phyloP scores from a whole-genome alignment of 2,113 vertebrate genomes.

The Notarius lentiginosus region DNA sequence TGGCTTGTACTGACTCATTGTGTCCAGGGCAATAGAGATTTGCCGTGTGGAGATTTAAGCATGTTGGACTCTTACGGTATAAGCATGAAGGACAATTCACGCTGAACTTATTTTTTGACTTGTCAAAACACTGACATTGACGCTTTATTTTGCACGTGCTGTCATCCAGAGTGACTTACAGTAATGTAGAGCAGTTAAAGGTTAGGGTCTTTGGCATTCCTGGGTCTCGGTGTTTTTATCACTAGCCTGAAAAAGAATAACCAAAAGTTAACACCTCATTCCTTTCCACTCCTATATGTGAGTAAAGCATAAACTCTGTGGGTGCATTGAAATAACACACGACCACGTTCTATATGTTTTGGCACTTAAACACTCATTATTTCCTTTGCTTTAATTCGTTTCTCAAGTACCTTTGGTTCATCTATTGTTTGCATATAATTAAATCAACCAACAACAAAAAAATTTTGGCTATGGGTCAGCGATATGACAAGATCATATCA shows the following conservation, averaged over 20 bases:
- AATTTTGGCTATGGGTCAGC: background rate
- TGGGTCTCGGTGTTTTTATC: background rate
- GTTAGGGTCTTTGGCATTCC: background rate
- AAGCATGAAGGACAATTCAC: background rate
- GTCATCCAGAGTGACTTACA: background rate
- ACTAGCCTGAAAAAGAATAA: background rate
- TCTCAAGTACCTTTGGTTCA: background rate
- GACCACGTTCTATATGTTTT: background rate
- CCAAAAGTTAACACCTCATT: background rate
- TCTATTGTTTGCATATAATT: background rate
- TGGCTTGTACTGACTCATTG: background rate
- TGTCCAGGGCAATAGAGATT: background rate
- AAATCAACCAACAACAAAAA: background rate
- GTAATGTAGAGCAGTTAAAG: background rate
- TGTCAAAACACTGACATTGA: background rate
- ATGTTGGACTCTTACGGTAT: background rate
- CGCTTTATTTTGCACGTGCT: background rate
- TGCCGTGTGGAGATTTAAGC: background rate
- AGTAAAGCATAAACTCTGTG: background rate
- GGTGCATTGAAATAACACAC: background rate
- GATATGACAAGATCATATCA: background rate
- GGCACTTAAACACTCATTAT: background rate
- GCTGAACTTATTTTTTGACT: background rate
- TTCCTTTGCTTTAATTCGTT: background rate
- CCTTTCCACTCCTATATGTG: background rate